Evolutionary conservation across 1,140 invertebrate species (phyloP).

Genomic region (Drepana arcuata): DNA sequence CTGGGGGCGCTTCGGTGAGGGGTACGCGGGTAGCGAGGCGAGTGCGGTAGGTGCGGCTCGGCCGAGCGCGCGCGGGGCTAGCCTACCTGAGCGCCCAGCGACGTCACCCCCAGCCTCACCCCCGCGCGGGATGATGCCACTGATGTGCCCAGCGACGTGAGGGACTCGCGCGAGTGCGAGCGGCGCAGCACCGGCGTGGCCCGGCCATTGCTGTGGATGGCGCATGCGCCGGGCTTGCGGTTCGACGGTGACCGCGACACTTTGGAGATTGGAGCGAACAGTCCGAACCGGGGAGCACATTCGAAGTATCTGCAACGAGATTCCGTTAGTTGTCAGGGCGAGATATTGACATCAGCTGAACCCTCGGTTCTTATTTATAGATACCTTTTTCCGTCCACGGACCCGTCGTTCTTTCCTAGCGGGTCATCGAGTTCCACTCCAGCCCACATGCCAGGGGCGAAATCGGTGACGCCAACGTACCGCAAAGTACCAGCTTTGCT

Average conservation of each 20-base stretch:
- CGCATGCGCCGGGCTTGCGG: constrained; percentile 77
- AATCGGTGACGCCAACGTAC: constrained; percentile 89
- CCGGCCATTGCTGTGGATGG: constrained; percentile 74
- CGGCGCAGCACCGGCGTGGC: constrained; percentile 77
- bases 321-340: constrained; percentile 2
- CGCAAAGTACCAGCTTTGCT: constrained; percentile 90
- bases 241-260: constrained; percentile 87
- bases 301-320: constrained; percentile 89
- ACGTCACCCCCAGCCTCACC: constrained; percentile 80
- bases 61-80: constrained; percentile 70
- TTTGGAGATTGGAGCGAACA: constrained; percentile 93
- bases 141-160: constrained; percentile 84
- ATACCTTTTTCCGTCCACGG: constrained; percentile 88
- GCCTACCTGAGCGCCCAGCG: constrained; percentile 81
- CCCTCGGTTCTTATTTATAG: constrained; percentile 4
- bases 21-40: constrained; percentile 23
- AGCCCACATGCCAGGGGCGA: constrained; percentile 93
- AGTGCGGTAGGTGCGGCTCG: constrained; percentile 46
- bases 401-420: constrained; percentile 96
- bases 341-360: constrained; percentile 1
- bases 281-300: constrained; percentile 89
- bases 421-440: constrained; percentile 96
- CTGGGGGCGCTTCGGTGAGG: constrained; percentile 46
- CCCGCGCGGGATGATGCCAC: constrained; percentile 72
- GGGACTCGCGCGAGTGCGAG: constrained; percentile 88